Base-by-base conservation (phyloP, 2,797 vertebrate genomes). In the Apodemus agrarius region DNA sequence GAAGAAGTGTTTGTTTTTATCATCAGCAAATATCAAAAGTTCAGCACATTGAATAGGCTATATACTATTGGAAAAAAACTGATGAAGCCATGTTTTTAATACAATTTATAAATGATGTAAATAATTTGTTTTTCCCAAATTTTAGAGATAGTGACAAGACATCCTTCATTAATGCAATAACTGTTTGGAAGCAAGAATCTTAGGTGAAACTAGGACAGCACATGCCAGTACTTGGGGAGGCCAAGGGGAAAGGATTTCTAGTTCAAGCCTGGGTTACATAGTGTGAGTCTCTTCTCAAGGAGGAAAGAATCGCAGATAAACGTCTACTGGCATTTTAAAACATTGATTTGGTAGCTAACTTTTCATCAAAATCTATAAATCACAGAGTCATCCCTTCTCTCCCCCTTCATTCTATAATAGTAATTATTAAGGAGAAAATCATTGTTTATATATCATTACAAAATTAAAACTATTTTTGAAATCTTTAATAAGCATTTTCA, bases 311-410 rank as follows among this genome's bases (percentile, higher is more conserved):
- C 57, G 29, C n/a, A 65, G 24, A 19, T 78, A 26, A 59, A 22
- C 34, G 61, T 72, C 26, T n/a, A 17, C 16, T 63, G 43, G n/a
- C 78, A 16, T 43, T 87, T 82, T 46, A 37, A 83, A 94, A 75
- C 65, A 17, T 75, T 92, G n/a, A 81, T 96, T 95, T 96, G 84
- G 29, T 93, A 80, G 19, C 59, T 78, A 86, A 93, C 52, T 91
- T 0, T 83, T 74, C 22, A 93, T 24, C 22, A 91, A 63, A 92
- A 14, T 4, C 93, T 96, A 29, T 10, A 74, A 95, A 84, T 4
- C 54, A 31, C 10, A 96, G 24, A 88, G 26, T 43, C 57, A 40
- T 26, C 14, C 85, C 86, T 86, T 91, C 61, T 12, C 6, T 24
- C 87, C 46, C 5, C 49, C 67, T 9, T 83, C 43, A 79, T 4